Evolutionary conservation across 2,888 invertebrate genomes (phyloP).

Genomic region (Lasioglossum malachurum): DNA sequence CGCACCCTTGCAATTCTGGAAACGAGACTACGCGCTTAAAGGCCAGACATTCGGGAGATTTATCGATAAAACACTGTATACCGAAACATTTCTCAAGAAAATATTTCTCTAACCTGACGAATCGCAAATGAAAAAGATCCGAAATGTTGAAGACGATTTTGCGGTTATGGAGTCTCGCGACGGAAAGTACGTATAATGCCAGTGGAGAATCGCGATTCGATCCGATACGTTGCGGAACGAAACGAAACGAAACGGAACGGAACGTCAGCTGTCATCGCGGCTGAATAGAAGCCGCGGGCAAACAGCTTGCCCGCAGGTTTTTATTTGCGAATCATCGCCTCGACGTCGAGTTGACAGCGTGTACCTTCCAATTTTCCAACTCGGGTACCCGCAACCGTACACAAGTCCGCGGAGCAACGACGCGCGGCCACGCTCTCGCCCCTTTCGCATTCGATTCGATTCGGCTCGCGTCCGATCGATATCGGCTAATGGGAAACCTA

Average conservation of each 20-base stretch:
- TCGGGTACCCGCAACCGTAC: slow-evolving; percentile 9
- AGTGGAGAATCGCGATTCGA: neutral
- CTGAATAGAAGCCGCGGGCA: slow-evolving; percentile 37
- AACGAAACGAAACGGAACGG: slow-evolving; percentile 36
- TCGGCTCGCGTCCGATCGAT: slow-evolving; percentile 1
- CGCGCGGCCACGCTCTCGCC: neutral
- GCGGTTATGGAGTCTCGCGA: neutral
- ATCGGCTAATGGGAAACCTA: neutral
- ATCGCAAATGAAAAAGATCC: too few species aligned
- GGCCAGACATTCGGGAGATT: too few species aligned
- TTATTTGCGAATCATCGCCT: slow-evolving; percentile 40
- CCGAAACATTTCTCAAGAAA: too few species aligned
- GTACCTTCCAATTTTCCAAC: slow-evolving; percentile 44
- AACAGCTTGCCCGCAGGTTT: slow-evolving; percentile 37
- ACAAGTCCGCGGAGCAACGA: neutral
- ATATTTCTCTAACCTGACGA: too few species aligned
- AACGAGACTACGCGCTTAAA: too few species aligned
- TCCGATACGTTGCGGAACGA: slow-evolving; percentile 25
- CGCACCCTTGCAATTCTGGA: too few species aligned
- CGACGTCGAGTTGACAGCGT: slow-evolving; percentile 32
- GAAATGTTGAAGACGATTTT: neutral
- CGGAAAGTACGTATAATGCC: neutral
- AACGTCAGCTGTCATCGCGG: slow-evolving; percentile 33
- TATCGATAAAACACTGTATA: too few species aligned
- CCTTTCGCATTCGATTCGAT: neutral